Conservation (phyloP, 2,113 vertebrate species). For the Platichthys flesus region DNA sequence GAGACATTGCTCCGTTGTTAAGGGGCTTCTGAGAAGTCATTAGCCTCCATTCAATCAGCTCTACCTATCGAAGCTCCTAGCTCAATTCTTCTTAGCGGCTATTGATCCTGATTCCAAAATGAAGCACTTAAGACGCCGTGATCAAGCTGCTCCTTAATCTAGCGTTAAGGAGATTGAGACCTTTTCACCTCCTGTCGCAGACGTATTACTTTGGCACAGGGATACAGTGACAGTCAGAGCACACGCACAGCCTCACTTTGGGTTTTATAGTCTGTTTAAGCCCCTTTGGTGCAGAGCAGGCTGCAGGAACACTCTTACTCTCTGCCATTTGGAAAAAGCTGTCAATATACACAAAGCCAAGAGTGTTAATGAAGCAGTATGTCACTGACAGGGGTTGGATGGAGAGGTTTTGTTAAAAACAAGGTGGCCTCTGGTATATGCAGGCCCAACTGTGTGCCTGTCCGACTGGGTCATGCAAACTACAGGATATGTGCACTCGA, state of each 20-base stretch:
- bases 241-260: slow-evolving; percentile 29
- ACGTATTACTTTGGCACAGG: slow-evolving; percentile 54
- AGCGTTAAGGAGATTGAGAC: slow-evolving; percentile 71
- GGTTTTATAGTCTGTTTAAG: slow-evolving; percentile 52
- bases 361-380: slow-evolving; percentile 63
- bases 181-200: slow-evolving; percentile 69
- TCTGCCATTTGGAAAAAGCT: slow-evolving; percentile 59
- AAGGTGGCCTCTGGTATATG: slow-evolving; percentile 41
- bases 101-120: slow-evolving; percentile 76
- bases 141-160: slow-evolving; percentile 78
- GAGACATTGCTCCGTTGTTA: slow-evolving; percentile 30
- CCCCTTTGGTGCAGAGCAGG: slow-evolving; percentile 42
- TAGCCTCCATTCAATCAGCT: slow-evolving; percentile 71
- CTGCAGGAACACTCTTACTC: slow-evolving; percentile 51
- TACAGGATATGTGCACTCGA: slow-evolving; percentile 35
- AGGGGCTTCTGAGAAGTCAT: slow-evolving; percentile 68
- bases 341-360: slow-evolving; percentile 58
- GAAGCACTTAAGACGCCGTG: slow-evolving; percentile 76
- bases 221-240: slow-evolving; percentile 50
- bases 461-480: slow-evolving; percentile 45
- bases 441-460: slow-evolving; percentile 5
- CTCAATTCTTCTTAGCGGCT: slow-evolving; percentile 72
- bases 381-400: slow-evolving; percentile 41
- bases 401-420: slow-evolving; percentile 53
- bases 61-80: slow-evolving; percentile 59